Evolutionary conservation across 2,888 invertebrate species (phyloP).

Genomic region (Eulithis prunata): DNA sequence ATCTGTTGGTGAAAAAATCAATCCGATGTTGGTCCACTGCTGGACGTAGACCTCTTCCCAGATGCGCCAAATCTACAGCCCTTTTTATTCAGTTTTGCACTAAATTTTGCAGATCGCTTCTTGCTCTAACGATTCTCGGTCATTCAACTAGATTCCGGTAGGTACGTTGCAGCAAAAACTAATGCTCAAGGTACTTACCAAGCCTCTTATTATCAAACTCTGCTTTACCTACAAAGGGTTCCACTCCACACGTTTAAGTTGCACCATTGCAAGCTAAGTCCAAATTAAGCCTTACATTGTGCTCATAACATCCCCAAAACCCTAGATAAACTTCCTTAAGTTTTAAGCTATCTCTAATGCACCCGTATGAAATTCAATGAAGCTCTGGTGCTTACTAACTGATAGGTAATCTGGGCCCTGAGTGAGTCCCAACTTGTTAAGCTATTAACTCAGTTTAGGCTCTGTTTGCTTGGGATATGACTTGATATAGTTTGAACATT

Average conservation of each 20-base stretch:
- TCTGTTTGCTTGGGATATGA: constrained; percentile 37
- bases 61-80: too few species aligned
- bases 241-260: not conserved
- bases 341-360: constrained; percentile 45
- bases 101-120: too few species aligned
- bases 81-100: too few species aligned
- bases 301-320: constrained; percentile 31
- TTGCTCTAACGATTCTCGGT: too few species aligned
- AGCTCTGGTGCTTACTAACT: constrained; percentile 25
- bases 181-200: too few species aligned
- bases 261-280: constrained; percentile 16
- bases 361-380: constrained; percentile 57
- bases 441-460: constrained; percentile 40
- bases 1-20: too few species aligned
- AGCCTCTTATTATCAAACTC: too few species aligned
- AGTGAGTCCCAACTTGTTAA: constrained; percentile 38
- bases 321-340: constrained; percentile 36
- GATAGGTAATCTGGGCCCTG: constrained; percentile 1
- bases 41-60: too few species aligned
- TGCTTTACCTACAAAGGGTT: too few species aligned
- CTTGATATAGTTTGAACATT: constrained; percentile 32
- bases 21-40: too few species aligned
- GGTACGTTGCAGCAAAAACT: too few species aligned
- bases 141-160: too few species aligned
- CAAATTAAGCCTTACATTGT: constrained; percentile 26